Evolutionary conservation across 2,797 vertebrate species (phyloP), one percentile per base, ranked within the genome.

Genomic region (Oreonectes daqikongensis): DNA sequence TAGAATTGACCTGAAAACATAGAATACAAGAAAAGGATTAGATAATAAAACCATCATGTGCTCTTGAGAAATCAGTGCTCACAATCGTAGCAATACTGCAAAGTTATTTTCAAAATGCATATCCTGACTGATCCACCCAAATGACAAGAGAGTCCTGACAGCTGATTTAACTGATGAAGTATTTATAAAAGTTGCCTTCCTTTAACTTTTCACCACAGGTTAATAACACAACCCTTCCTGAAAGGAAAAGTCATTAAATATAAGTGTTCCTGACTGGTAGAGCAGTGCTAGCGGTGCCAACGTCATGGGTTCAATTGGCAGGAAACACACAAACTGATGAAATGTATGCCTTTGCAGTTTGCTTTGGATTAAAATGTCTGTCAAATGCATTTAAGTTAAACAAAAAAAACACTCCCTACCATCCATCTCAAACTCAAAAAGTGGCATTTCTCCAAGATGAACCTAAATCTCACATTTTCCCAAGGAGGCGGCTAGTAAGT

Each of bases 1-100:
- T 80, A 99, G 91, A 88, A 99, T 99, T 17, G 96, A 97, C 86
- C 97, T 99, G 86, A 78, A 67, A 77, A 11, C 70, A 79, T 5
- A 66, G 14, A 12, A 32, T 32, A 32, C 3, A 6, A 18, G 48
- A 46, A 40, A 50, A 18, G 32, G 1, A 40, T 59, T 15, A 69
- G 26, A 55, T 9, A 4, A 53, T 53, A 15, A 9, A 10, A 48
- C 22, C 28, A 40, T 42, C 12, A 12, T 1, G 3, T 15, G 40
- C 6, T 38, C 1, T 53, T n/a, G 72, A 46, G 17, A 46, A 46
- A 46, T 15, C 5, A 53, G 42, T 35, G 40, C 17, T 60, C 26
- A n/a, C 22, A 28, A 28, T 9, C 20, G 6, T 44, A 11, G 17
- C 2, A 40, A 52, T 52, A 52, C 2, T 38, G 50, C 9, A 14